Percentiles rank a stretch among this genome's conserved stretches.
Evolutionary conservation across 2,888 invertebrate genomes (phyloP).

Genomic region (Meteorus colon): DNA sequence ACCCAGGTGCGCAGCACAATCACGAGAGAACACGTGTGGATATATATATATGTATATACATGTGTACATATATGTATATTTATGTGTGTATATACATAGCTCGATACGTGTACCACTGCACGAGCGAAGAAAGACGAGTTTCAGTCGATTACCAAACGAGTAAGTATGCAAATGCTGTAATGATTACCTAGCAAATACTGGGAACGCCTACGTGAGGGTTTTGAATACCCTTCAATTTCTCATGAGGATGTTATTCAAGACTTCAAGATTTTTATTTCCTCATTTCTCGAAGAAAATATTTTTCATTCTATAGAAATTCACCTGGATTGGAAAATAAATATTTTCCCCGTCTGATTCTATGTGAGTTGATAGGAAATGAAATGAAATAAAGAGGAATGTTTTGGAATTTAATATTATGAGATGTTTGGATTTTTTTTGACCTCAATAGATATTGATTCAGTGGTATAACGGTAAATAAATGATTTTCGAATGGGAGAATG

Average conservation of each 20-base stretch:
- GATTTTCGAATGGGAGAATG: not conserved
- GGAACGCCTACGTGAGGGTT: conserved; percentile 38
- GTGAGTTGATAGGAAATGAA: not conserved
- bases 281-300: too few relatives aligned
- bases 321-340: not conserved
- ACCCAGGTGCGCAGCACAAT: conserved; percentile 11
- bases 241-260: conserved; percentile 11
- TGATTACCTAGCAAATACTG: conserved; percentile 40
- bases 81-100: conserved; percentile 17
- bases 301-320: not conserved
- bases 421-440: not conserved
- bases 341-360: not conserved
- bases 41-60: not conserved
- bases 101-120: conserved; percentile 35
- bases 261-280: not conserved
- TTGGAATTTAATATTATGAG: not conserved
- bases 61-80: conserved; percentile 8
- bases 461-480: not conserved
- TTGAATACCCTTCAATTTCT: conserved; percentile 15
- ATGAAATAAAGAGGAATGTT: not conserved
- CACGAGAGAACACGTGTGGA: not conserved
- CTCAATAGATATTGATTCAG: not conserved
- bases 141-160: conserved; percentile 37
- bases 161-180: conserved; percentile 40
- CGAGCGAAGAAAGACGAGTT: conserved; percentile 35